phyloP scores from a whole-genome alignment of 2,888 invertebrate genomes.

The Xestia c-nigrum region DNA sequence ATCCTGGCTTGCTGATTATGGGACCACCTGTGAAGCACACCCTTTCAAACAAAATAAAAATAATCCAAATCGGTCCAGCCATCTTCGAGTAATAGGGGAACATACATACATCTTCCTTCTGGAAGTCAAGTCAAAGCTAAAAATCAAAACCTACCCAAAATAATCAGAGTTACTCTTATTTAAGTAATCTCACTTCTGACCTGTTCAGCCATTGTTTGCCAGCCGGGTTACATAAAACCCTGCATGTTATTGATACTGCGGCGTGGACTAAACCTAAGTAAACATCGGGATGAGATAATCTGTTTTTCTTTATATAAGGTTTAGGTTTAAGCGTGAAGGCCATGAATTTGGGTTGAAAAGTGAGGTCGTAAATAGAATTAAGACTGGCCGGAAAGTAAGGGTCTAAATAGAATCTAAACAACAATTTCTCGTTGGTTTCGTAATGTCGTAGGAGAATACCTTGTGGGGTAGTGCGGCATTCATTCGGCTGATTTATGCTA shows the following conservation, averaged over 20 bases:
- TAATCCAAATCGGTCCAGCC: no score
- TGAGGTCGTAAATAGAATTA: constrained; percentile 12
- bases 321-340: constrained; percentile 22
- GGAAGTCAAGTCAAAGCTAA: no score
- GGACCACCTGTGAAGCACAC: no score
- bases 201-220: constrained; percentile 19
- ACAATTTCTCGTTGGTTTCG: not conserved
- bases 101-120: no score
- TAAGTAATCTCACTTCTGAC: constrained; percentile 27
- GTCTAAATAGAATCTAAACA: constrained; percentile 4
- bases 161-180: constrained; percentile 17
- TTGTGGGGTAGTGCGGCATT: not conserved
- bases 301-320: constrained; percentile 39
- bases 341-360: constrained; percentile 23
- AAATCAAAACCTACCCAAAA: not conserved
- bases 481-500: not conserved
- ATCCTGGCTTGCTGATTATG: no score
- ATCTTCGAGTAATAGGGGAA: no score
- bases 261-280: constrained; percentile 37
- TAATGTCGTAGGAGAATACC: not conserved
- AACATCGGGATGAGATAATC: constrained; percentile 48
- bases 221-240: constrained; percentile 23
- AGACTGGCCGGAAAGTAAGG: not conserved
- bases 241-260: constrained; percentile 35
- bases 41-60: no score